These are phyloP conservation scores for Drosophila funebris DNA, from an alignment of 1,140 invertebrate genomes.

Conservation along the genomic window DNA sequence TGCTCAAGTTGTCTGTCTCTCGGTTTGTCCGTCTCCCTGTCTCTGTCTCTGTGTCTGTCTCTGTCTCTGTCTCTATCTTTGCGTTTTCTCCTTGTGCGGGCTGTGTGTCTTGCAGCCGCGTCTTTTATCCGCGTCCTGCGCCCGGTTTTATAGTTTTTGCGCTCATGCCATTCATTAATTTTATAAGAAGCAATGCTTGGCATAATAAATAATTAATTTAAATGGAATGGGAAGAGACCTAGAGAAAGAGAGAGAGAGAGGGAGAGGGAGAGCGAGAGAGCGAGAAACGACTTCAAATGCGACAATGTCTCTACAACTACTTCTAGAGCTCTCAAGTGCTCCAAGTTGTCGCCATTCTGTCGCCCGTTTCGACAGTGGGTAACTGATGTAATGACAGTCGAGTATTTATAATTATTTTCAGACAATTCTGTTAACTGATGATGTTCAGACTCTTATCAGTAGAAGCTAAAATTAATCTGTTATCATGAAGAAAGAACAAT, in stretches of 20 bases:
- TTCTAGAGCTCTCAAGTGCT: not conserved
- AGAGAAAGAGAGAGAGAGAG: not conserved
- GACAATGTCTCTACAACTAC: conserved; percentile 24
- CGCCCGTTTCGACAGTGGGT: conserved; percentile 28
- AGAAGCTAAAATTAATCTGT: too few species aligned
- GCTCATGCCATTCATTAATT: conserved; percentile 77
- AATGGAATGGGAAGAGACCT: conserved; percentile 32
- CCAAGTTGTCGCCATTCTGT: conserved; percentile 31
- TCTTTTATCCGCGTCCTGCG: conserved; percentile 36
- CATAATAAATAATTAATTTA: conserved; percentile 82
- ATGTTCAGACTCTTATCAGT: too few species aligned
- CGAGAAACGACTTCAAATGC: conserved; percentile 24
- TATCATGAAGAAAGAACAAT: too few species aligned
- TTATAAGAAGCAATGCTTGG: conserved; percentile 72
- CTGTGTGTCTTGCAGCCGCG: conserved; percentile 16
- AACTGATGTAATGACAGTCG: conserved; percentile 24
- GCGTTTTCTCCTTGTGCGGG: conserved; percentile 7
- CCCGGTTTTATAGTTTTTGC: conserved; percentile 63
- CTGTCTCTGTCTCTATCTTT: not conserved
- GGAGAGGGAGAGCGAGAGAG: not conserved
- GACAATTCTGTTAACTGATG: not conserved
- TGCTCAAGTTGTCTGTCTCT: conserved; percentile 25
- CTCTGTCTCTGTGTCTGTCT: not conserved
- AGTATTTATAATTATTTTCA: not conserved
- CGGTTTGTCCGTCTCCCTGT: not conserved